These are phyloP conservation scores for Catostomus latipinnis DNA, from an alignment of 2,797 vertebrate species.

Conservation along the genomic window DNA sequence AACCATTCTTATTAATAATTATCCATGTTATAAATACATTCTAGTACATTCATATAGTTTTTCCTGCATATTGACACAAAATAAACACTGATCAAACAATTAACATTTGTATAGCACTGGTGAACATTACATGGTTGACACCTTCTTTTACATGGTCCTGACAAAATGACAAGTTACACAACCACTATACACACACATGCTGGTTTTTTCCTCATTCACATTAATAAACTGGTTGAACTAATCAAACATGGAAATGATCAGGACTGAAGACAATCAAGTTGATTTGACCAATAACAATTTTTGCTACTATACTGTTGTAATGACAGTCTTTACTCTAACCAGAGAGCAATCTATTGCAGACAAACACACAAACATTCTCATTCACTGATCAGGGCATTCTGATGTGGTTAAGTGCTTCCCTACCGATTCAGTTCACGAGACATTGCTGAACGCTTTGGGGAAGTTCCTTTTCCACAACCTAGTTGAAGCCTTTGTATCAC, in stretches of 20 bases:
- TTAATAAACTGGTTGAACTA: slow-evolving; percentile 26
- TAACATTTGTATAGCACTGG: slow-evolving; percentile 29
- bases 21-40: slow-evolving; percentile 41
- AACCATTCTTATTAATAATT: not conserved
- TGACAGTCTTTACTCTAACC: slow-evolving; percentile 34
- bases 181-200: slow-evolving; percentile 63
- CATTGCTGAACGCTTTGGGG: too few relatives aligned
- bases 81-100: slow-evolving; percentile 47
- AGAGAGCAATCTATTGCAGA: slow-evolving; percentile 16
- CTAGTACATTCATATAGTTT: slow-evolving; percentile 40
- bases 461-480: too few relatives aligned
- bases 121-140: slow-evolving; percentile 25
- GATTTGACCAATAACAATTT: not conserved
- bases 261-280: slow-evolving; percentile 12
- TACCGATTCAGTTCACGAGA: too few relatives aligned
- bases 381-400: slow-evolving; percentile 26
- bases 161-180: slow-evolving; percentile 61
- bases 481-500: too few relatives aligned
- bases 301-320: slow-evolving; percentile 69
- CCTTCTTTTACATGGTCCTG: slow-evolving; percentile 14
- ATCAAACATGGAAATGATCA: slow-evolving; percentile 27
- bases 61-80: slow-evolving; percentile 10
- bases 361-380: too few relatives aligned
- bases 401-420: too few relatives aligned
- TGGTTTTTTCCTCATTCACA: slow-evolving; percentile 23